phyloP scores from a whole-genome alignment of 2,113 vertebrate species.

The Procavia capensis region DNA sequence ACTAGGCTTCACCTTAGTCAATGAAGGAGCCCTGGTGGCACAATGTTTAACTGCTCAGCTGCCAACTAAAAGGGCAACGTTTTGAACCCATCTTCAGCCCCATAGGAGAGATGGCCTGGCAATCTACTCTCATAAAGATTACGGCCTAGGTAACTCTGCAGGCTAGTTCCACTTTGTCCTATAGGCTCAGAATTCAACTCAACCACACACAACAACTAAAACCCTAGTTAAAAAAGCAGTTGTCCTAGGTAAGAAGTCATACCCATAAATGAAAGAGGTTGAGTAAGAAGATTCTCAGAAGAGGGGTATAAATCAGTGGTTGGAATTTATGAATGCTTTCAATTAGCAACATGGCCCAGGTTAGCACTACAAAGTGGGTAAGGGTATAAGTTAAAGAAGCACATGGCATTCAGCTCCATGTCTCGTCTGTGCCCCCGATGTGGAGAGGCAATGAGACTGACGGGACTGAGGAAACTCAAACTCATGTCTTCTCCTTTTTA shows the following conservation, averaged over 20 bases:
- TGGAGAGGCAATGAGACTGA: neutral
- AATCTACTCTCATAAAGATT: neutral
- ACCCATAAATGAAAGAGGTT: neutral
- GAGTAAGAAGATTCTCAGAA: neutral
- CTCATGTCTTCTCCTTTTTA: neutral
- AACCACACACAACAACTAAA: neutral
- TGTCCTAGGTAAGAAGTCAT: neutral
- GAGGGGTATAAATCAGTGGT: neutral
- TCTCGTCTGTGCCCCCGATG: neutral
- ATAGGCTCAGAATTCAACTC: neutral
- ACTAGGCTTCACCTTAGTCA: neutral
- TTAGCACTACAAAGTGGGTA: neutral
- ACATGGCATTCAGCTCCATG: neutral
- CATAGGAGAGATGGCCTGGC: neutral
- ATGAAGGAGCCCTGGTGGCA: neutral
- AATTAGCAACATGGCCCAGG: neutral
- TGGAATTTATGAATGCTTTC: neutral
- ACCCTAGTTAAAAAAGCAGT: neutral
- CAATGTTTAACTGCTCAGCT: neutral
- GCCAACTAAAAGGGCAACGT: neutral
- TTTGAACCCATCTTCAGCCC: neutral
- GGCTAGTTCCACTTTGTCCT: neutral
- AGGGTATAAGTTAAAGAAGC: neutral
- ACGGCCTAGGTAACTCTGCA: neutral
- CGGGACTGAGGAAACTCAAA: neutral